phyloP scores from a whole-genome alignment of 2,797 vertebrate species.

The Platyrinchus mystaceus region DNA sequence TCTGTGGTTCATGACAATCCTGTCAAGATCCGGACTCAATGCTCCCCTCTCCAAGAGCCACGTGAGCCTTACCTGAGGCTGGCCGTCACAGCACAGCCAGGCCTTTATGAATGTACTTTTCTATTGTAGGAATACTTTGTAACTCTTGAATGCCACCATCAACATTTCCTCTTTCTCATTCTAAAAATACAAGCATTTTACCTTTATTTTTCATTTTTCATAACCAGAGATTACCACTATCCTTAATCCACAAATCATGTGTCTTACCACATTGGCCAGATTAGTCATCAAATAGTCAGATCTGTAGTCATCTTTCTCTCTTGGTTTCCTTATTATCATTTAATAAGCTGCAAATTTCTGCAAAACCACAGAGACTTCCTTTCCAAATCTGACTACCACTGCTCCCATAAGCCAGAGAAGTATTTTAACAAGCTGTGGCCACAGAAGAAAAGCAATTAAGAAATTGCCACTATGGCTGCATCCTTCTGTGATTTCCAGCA shows the following conservation, averaged over 20 bases:
- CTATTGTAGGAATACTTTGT: neutral
- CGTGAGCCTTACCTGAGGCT: neutral
- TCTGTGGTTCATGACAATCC: neutral
- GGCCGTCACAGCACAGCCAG: neutral
- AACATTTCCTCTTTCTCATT: neutral
- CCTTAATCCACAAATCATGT: neutral
- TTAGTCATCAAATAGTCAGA: constrained; percentile 29
- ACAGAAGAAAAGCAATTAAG: neutral
- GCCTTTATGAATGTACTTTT: neutral
- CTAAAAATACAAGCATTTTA: neutral
- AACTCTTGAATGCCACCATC: neutral
- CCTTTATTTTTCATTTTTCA: neutral
- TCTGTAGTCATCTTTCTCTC: neutral
- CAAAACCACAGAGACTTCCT: constrained; percentile 24
- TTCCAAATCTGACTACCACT: constrained; percentile 16
- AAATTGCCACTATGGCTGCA: neutral
- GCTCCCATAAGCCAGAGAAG: neutral
- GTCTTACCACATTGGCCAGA: neutral
- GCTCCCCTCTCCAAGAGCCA: neutral
- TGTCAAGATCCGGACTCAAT: neutral
- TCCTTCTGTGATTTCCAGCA: neutral
- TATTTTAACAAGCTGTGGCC: constrained; percentile 5
- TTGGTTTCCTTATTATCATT: neutral
- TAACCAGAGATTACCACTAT: neutral
- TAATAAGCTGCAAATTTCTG: constrained; percentile 45